These are phyloP conservation scores for Lycophotia porphyrea DNA, from an alignment of 2,888 invertebrate genomes.

Conservation along the genomic window DNA sequence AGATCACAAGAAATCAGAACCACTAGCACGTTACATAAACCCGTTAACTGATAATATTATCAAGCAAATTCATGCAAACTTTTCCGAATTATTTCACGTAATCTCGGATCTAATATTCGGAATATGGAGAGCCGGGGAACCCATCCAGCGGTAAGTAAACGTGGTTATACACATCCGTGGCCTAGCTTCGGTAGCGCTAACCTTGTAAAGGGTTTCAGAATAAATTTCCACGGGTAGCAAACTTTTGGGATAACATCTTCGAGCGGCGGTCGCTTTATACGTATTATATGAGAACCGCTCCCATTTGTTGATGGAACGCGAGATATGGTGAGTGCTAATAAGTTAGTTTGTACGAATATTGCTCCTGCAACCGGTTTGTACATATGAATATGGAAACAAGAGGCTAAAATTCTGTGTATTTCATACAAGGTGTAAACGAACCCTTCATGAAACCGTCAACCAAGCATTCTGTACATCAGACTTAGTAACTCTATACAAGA, in stretches of 20 bases:
- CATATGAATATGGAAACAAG: conserved; percentile 20
- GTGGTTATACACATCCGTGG: conserved; percentile 63
- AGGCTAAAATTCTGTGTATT: neutral
- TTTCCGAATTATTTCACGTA: conserved; percentile 46
- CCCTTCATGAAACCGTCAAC: too few relatives aligned
- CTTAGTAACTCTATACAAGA: too few relatives aligned
- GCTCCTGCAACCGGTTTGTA: conserved; percentile 21
- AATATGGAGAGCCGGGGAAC: conserved; percentile 34
- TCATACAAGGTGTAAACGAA: too few relatives aligned
- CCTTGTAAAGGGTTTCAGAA: conserved; percentile 57
- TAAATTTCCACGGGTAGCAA: conserved; percentile 56
- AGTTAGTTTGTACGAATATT: conserved; percentile 44
- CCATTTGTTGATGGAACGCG: conserved; percentile 41
- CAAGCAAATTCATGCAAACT: conserved; percentile 22
- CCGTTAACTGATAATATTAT: conserved; percentile 17
- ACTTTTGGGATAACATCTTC: conserved; percentile 64
- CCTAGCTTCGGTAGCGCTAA: conserved; percentile 37
- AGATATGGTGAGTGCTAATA: conserved; percentile 48
- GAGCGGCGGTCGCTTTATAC: conserved; percentile 45
- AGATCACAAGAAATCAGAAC: neutral
- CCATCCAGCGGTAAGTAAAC: conserved; percentile 40
- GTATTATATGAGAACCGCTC: conserved; percentile 36
- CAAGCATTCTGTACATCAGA: too few relatives aligned
- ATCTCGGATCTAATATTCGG: conserved; percentile 47
- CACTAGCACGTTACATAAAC: neutral